phyloP scores from a whole-genome alignment of 2,888 invertebrate genomes.

The Lamproptera curius region DNA sequence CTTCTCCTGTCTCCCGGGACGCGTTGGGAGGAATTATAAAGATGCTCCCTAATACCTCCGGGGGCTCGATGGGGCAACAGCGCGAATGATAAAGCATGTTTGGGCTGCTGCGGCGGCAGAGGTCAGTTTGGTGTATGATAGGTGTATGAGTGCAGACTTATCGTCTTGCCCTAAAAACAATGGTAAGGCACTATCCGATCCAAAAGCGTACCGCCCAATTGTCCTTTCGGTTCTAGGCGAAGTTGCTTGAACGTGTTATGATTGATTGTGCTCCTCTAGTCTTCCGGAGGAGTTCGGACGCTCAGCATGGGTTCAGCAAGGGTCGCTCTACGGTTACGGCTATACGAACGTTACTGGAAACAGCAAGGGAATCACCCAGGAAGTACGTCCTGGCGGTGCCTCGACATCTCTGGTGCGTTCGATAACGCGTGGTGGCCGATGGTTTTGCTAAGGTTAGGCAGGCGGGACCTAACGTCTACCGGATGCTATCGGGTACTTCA shows the following conservation, averaged over 20 bases:
- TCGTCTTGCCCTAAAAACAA: slow-evolving; percentile 27
- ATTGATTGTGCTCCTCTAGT: background rate
- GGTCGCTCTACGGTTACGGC: no score
- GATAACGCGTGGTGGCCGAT: no score
- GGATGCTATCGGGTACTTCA: no score
- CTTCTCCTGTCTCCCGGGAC: slow-evolving; percentile 12
- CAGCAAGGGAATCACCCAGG: no score
- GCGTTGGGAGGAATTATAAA: slow-evolving; percentile 23
- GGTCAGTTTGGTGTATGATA: slow-evolving; percentile 2
- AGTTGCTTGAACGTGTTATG: background rate
- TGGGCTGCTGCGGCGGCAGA: slow-evolving; percentile 25
- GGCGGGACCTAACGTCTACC: no score
- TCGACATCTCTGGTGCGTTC: no score
- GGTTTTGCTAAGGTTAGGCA: no score
- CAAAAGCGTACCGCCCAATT: background rate
- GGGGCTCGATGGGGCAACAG: no score
- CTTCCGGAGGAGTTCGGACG: no score
- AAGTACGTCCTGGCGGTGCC: no score
- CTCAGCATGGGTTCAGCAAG: no score
- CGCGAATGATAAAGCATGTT: slow-evolving; percentile 23
- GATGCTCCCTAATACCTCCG: slow-evolving; percentile 31
- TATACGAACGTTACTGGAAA: no score
- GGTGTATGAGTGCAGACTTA: slow-evolving; percentile 12
- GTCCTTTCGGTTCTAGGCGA: background rate
- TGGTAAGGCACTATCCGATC: slow-evolving; percentile 20